These are phyloP conservation scores for Hylaeus volcanicus DNA, from an alignment of 1,140 invertebrate species.

Conservation along the genomic window DNA sequence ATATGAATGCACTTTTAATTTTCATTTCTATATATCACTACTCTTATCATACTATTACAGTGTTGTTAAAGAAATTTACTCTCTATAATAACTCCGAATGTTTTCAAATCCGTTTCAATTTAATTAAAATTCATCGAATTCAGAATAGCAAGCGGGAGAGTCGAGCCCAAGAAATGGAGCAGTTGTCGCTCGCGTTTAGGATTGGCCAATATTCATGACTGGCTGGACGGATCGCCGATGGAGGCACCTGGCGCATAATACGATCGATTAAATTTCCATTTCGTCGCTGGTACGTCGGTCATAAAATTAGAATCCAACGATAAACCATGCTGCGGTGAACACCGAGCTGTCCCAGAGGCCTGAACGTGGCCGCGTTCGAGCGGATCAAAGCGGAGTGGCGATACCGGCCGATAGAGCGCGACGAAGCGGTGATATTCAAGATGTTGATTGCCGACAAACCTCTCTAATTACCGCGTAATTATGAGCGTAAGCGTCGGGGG, in stretches of 20 bases:
- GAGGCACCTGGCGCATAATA: constrained; percentile 1
- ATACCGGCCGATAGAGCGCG: constrained; percentile 45
- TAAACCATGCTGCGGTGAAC: constrained; percentile 2
- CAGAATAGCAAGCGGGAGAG: no score
- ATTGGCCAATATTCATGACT: neutral
- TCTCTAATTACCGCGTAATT: constrained; percentile 77
- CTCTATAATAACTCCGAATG: no score
- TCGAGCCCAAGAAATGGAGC: no score
- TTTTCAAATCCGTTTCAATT: no score
- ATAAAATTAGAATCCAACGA: constrained; percentile 1
- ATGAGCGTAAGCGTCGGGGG: constrained; percentile 63
- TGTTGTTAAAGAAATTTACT: no score
- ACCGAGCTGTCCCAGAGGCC: neutral
- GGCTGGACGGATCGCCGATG: neutral
- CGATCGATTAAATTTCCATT: constrained; percentile 4
- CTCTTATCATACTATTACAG: no score
- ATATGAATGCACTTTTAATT: no score
- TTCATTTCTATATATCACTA: no score
- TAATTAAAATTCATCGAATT: no score
- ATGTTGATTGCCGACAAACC: constrained; percentile 77
- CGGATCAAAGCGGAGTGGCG: constrained; percentile 15
- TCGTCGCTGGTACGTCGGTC: neutral
- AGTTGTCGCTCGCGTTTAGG: neutral
- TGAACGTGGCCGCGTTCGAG: neutral
- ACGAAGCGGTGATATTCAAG: constrained; percentile 67